A percentile compares a stretch with the other conserved stretches of the same genome.
Conservation (phyloP, 2,888 invertebrate genomes). For the Melanargia galathea region DNA sequence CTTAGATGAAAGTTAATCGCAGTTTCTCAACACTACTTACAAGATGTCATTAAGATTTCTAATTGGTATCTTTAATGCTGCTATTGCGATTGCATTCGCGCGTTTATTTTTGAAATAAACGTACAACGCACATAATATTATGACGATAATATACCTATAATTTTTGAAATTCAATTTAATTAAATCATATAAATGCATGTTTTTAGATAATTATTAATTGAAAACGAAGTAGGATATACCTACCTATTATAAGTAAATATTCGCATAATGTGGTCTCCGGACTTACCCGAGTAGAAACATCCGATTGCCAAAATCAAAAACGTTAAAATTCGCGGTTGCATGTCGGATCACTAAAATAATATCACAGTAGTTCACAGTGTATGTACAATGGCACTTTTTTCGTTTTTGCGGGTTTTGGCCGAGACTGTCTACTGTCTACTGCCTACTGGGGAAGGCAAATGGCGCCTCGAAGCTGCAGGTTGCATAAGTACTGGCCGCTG, state of each 20-base stretch:
- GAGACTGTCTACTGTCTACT: slow-evolving; percentile 48
- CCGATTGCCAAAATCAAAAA: slow-evolving; percentile 49
- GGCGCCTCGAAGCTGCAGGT: slow-evolving; percentile 54
- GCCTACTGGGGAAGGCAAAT: slow-evolving; percentile 49
- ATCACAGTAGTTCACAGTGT: slow-evolving; percentile 36
- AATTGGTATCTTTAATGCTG: neutral
- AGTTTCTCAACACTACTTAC: neutral
- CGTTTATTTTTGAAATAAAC: neutral
- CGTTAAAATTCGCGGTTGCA: slow-evolving; percentile 39
- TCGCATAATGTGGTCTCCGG: neutral
- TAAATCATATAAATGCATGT: too few species aligned
- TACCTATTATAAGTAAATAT: too few species aligned
- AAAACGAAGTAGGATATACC: too few species aligned
- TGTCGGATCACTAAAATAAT: slow-evolving; percentile 35
- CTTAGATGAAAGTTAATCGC: neutral
- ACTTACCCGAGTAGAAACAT: slow-evolving; percentile 53
- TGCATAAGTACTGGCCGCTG: slow-evolving; percentile 70
- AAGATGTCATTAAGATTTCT: neutral
- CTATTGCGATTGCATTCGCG: neutral
- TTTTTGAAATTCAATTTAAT: too few species aligned
- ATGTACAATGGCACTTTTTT: slow-evolving; percentile 46
- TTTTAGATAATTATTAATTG: too few species aligned
- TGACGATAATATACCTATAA: too few species aligned
- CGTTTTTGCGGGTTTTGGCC: slow-evolving; percentile 29
- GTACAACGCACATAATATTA: too few species aligned